These are phyloP conservation scores for Falco punctatus DNA, from an alignment of 2,113 vertebrate species.

Conservation along the genomic window DNA sequence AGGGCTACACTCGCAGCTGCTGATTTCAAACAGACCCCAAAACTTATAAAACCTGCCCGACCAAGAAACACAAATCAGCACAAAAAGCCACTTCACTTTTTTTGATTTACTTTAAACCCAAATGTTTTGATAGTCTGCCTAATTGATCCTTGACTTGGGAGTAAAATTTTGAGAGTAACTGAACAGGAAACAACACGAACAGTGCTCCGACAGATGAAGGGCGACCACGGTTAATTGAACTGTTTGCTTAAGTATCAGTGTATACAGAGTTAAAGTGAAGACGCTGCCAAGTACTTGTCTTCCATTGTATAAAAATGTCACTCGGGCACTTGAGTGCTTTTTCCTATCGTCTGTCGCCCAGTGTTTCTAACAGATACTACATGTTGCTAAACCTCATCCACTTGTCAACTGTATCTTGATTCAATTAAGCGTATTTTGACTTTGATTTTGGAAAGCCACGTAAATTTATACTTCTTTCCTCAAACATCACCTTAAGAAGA, in stretches of 20 bases:
- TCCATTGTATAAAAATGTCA: neutral
- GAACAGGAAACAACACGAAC: slow-evolving; percentile 51
- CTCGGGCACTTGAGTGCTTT: neutral
- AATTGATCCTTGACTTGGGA: slow-evolving; percentile 24
- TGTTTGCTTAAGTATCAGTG: slow-evolving; percentile 61
- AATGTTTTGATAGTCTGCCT: slow-evolving; percentile 15
- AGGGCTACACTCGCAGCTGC: neutral
- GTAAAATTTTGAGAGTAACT: neutral
- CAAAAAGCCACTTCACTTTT: neutral
- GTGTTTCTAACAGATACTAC: neutral
- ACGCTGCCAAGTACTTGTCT: slow-evolving; percentile 42
- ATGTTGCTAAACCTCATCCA: neutral
- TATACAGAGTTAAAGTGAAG: slow-evolving; percentile 4
- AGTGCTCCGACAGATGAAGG: slow-evolving; percentile 59
- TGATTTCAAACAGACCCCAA: neutral
- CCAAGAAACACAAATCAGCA: slow-evolving; percentile 11
- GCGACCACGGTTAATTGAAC: slow-evolving; percentile 41
- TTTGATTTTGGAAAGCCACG: neutral
- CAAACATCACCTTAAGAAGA: neutral
- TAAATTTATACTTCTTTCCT: neutral
- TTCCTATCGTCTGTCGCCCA: slow-evolving; percentile 1
- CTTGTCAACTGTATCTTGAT: neutral
- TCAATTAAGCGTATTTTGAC: neutral
- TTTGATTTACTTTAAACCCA: slow-evolving; percentile 2
- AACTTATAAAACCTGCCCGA: neutral